Conservation (phyloP, 2,113 vertebrate species). For the Cromileptes altivelis region DNA sequence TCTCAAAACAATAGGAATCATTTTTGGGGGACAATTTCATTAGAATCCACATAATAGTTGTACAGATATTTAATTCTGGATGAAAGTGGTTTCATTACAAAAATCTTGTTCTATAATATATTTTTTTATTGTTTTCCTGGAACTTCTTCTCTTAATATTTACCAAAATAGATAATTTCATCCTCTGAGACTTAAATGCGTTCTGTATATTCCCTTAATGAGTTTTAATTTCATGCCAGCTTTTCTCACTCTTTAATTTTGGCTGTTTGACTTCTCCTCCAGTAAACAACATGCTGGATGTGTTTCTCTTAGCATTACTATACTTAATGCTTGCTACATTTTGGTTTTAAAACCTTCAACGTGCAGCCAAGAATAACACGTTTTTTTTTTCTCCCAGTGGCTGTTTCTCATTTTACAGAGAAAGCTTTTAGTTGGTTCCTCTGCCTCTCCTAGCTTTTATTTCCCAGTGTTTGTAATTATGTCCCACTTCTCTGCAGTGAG, state of each 20-base stretch:
- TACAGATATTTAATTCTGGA: background rate
- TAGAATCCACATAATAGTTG: background rate
- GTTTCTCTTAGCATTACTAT: constrained; percentile 1
- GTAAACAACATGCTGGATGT: constrained; percentile 31
- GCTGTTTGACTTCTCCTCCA: constrained; percentile 35
- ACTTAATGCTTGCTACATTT: background rate
- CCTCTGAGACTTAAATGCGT: constrained; percentile 16
- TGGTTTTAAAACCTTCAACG: constrained; percentile 2
- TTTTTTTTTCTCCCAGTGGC: background rate
- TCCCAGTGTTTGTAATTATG: background rate
- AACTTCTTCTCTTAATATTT: constrained; percentile 18
- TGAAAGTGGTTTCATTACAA: background rate
- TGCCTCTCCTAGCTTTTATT: background rate
- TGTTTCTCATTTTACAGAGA: constrained; percentile 13
- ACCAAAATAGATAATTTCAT: constrained; percentile 15
- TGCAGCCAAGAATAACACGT: constrained; percentile 2
- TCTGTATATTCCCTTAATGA: constrained; percentile 51
- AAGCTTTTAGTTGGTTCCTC: background rate
- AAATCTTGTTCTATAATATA: background rate
- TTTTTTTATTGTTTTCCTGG: background rate
- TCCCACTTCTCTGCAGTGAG: constrained; percentile 85
- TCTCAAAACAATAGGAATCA: background rate
- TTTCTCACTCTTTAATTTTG: constrained; percentile 51
- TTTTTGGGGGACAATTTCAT: background rate
- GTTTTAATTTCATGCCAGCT: constrained; percentile 72